phyloP scores from a whole-genome alignment of 1,140 invertebrate genomes.

The Pararge aegeria region DNA sequence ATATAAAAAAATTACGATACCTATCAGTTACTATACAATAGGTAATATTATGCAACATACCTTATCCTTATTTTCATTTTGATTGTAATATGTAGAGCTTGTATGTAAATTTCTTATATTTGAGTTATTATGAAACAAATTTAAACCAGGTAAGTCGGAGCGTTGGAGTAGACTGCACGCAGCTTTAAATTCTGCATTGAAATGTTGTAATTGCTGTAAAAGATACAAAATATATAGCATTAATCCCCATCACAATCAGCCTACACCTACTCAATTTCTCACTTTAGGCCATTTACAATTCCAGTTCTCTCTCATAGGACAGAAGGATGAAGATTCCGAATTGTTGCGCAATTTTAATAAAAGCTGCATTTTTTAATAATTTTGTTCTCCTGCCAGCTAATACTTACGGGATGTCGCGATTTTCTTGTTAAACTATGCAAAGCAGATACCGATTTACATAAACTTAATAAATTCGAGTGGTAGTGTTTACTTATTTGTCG shows the following conservation, averaged over 20 bases:
- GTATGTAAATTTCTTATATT: constrained; percentile 45
- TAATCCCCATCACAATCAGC: too few relatives aligned
- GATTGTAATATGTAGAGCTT: constrained; percentile 34
- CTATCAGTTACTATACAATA: too few relatives aligned
- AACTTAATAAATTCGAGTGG: constrained; percentile 42
- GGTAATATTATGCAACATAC: too few relatives aligned
- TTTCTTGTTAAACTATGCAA: constrained; percentile 54
- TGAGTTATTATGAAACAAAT: constrained; percentile 30
- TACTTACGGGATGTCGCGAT: constrained; percentile 60
- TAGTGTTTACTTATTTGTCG: constrained; percentile 46
- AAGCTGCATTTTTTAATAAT: too few relatives aligned
- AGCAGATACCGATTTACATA: constrained; percentile 55
- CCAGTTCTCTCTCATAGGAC: too few relatives aligned
- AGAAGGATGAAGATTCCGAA: too few relatives aligned
- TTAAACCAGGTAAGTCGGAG: constrained; percentile 51
- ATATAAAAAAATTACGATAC: too few relatives aligned
- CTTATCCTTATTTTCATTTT: constrained; percentile 52
- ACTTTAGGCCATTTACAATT: too few relatives aligned
- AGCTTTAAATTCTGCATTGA: constrained; percentile 63
- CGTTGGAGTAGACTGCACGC: constrained; percentile 48
- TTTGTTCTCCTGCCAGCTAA: too few relatives aligned
- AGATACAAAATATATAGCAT: constrained; percentile 11
- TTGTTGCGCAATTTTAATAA: constrained; percentile 36
- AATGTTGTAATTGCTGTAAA: constrained; percentile 51
- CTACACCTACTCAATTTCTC: too few relatives aligned